Base-by-base conservation (phyloP, 2,797 vertebrate genomes). In the Falco naumanni region DNA sequence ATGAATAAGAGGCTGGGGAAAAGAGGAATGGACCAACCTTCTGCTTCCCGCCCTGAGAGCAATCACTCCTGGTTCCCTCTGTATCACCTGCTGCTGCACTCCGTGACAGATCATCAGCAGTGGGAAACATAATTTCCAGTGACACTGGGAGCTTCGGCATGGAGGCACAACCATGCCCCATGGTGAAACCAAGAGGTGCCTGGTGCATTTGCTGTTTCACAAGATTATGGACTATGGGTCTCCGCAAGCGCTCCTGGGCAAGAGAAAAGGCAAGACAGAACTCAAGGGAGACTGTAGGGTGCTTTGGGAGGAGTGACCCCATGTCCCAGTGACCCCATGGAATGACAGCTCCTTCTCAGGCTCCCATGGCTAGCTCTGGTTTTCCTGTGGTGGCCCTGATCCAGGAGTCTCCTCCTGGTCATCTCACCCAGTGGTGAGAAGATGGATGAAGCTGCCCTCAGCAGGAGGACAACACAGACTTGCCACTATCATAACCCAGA, bases 181-280 rank as follows among this genome's bases (percentile, higher is more conserved):
- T 16, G 56, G 41, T 48, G 65, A 75, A 69, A 53, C 22, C 26
- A 41, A 13, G 78, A 70, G 56, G 39, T 48, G 21, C 24, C 33
- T 18, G 45, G 25, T 24, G 45, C 53, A 4, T 63, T 76, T 66
- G 65, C 15, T 50, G 9, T 45, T 63, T 37, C 13, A 4, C 15
- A 18, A 26, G 11, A 1, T 39, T 26, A 1, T 16, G 66, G 12
- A 2, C 41, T 7, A 0, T 5, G 24, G 47, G 14, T 53, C n/a
- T 71, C 57, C 1, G 2, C 7, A 12, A 74, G 20, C 11, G 11
- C 5, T 25, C 34, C 59, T n/a, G 53, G n/a, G 2, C 21, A 15
- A 34, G n/a, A 25, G 20, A 48, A 50, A 54, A 45, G 63, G 28
- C 29, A 79, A 11, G 37, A 19, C 25, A 10, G 8, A 50, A 6